These are phyloP conservation scores for Eudasyphora cyanicolor DNA, from an alignment of 2,888 invertebrate species.

Conservation along the genomic window DNA sequence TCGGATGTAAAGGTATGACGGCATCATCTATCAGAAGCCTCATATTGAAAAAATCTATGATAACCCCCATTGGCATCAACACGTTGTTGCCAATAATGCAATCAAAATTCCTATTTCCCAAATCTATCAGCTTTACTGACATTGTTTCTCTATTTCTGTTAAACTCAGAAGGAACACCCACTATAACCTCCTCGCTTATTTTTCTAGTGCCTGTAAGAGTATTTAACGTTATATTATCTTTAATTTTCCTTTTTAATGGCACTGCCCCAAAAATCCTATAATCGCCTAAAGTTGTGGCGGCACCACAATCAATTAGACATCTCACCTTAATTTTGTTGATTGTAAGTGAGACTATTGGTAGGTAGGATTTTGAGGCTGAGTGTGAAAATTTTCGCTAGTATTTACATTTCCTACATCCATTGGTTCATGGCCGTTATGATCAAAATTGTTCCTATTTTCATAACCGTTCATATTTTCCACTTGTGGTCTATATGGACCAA, in stretches of 20 bases:
- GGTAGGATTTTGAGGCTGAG: slow-evolving; percentile 26
- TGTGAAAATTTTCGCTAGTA: slow-evolving; percentile 31
- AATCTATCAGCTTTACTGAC: slow-evolving; percentile 17
- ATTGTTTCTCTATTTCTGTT: slow-evolving; percentile 25
- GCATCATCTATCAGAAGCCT: slow-evolving; percentile 3
- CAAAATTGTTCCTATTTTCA: not conserved
- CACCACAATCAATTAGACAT: slow-evolving; percentile 37
- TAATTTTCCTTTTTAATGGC: not conserved
- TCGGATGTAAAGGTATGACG: not conserved
- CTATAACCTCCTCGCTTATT: slow-evolving; percentile 26
- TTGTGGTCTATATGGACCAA: not conserved
- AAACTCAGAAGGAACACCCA: slow-evolving; percentile 31
- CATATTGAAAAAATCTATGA: slow-evolving; percentile 13
- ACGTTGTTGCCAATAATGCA: slow-evolving; percentile 29
- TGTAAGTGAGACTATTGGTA: slow-evolving; percentile 31
- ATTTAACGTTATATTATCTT: slow-evolving; percentile 2
- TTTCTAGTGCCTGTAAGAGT: slow-evolving; percentile 15
- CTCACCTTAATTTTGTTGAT: slow-evolving; percentile 10
- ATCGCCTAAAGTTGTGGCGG: slow-evolving; percentile 34
- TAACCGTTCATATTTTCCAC: not conserved
- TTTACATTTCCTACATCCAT: slow-evolving; percentile 16
- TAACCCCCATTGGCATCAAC: slow-evolving; percentile 10
- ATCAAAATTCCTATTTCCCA: slow-evolving; percentile 2
- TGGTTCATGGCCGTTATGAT: not conserved
- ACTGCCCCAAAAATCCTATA: slow-evolving; percentile 3